phyloP scores from a whole-genome alignment of 2,888 invertebrate genomes.

The Augochlorella aurata region DNA sequence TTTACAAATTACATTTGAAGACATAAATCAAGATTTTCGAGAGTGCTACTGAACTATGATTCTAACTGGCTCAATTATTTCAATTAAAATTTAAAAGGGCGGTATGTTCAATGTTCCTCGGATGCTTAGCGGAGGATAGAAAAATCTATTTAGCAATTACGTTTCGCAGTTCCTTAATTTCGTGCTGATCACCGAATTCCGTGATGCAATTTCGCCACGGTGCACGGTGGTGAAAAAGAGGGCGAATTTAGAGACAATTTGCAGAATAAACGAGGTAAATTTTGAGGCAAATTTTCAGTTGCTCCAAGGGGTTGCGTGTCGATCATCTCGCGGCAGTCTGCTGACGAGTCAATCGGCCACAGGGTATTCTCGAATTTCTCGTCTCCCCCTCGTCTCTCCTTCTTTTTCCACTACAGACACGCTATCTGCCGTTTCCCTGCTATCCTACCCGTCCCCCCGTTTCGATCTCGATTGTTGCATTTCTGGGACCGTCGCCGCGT shows the following conservation, averaged over 20 bases:
- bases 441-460: background rate
- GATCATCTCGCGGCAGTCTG: conserved; percentile 41
- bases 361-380: conserved; percentile 60
- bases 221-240: background rate
- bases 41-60: no score
- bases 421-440: conserved; percentile 10
- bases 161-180: background rate
- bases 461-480: conserved; percentile 24
- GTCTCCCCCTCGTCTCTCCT: background rate
- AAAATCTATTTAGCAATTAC: background rate
- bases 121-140: background rate
- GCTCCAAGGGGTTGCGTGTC: conserved; percentile 63
- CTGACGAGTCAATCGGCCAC: conserved; percentile 74
- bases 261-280: conserved; percentile 59
- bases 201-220: conserved; percentile 19
- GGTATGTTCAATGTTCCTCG: background rate
- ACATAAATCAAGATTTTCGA: no score
- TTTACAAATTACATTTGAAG: no score
- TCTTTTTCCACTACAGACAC: background rate
- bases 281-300: conserved; percentile 60
- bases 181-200: conserved; percentile 11
- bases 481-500: conserved; percentile 10
- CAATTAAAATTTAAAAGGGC: no score
- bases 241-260: conserved; percentile 38
- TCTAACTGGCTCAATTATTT: no score